Base-by-base conservation (phyloP, 1,140 invertebrate genomes). In the Vollenhovia emeryi region DNA sequence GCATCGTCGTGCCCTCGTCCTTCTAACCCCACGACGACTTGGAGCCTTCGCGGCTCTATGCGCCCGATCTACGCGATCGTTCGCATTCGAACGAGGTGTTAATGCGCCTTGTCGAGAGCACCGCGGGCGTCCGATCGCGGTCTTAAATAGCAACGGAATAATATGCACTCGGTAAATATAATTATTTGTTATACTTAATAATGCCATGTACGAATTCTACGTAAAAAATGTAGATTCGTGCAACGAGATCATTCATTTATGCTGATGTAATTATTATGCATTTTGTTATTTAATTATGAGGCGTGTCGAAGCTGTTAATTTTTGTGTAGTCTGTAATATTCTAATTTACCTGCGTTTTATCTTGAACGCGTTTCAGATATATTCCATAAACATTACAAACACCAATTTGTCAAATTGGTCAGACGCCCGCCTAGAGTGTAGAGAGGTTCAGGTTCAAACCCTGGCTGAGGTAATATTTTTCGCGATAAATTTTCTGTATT, bases 11-110 rank as follows among this genome's bases (percentile, higher is more conserved):
- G 24, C 60, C 24, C 33, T 78, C 33, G 57, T 15, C 52, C 48
- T 50, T 73, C 30, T 68, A 62, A 74, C 78, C 75, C 85, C 59
- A 69, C 76, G 52, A 86, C 66, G 60, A 85, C 86, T 79, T 87
- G n/a, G 59, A 79, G 48, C 21, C 48, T 84, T 79, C 80, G 82
- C 64, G 78, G n/a, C 78, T 68, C 66, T 57, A 50, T 69, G 36
- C 50, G 71, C 78, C 71, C 78, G 78, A 82, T 82, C 66, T 71
- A 71, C 43, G 50, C 36, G 64, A 82, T 71, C 66, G 66, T 71
- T 82, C 78, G 78, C 50, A 71, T 68, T 82, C 66, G 24, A 59
- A 82, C 18, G 66, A 71, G 78, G 50, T 82, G 78, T 82, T 82
- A 82, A 82, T 55, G 66, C 50, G 78, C 36, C 66, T 57, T 57